Conservation (phyloP, 2,888 invertebrate species). For the Carcina quercana region DNA sequence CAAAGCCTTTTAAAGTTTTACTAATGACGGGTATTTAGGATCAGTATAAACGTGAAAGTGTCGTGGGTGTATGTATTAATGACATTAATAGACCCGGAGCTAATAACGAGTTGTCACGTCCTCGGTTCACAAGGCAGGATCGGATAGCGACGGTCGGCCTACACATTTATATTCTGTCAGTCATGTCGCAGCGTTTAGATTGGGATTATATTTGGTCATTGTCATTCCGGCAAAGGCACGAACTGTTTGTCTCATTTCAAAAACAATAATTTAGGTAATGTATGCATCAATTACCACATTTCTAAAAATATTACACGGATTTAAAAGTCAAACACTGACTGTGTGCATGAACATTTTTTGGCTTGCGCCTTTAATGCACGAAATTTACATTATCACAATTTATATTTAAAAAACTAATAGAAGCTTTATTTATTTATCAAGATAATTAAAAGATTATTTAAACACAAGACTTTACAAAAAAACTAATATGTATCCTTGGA, state of each 20-base stretch:
- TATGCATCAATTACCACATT: slow-evolving; percentile 19
- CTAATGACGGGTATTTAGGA: slow-evolving; percentile 20
- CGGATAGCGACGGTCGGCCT: slow-evolving; percentile 37
- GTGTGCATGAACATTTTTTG: no score
- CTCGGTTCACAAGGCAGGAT: slow-evolving; percentile 66
- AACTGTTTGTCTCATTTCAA: slow-evolving; percentile 59
- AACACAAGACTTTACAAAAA: no score
- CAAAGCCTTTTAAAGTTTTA: slow-evolving; percentile 25
- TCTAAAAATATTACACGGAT: no score
- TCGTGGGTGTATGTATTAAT: slow-evolving; percentile 41
- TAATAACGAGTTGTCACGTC: slow-evolving; percentile 70
- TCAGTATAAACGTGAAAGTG: slow-evolving; percentile 47
- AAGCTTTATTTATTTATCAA: no score
- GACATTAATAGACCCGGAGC: slow-evolving; percentile 63
- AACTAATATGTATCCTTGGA: no score
- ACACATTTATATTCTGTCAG: slow-evolving; percentile 66
- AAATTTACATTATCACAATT: no score
- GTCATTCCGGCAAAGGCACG: slow-evolving; percentile 55
- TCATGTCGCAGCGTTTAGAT: slow-evolving; percentile 62
- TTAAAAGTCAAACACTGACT: no score
- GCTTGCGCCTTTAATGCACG: no score
- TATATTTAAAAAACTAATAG: no score
- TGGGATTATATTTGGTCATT: slow-evolving; percentile 70
- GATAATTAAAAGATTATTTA: no score
- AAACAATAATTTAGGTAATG: slow-evolving; percentile 55